Base-by-base conservation (phyloP, 2,888 invertebrate genomes). In the Uloborus plumipes region DNA sequence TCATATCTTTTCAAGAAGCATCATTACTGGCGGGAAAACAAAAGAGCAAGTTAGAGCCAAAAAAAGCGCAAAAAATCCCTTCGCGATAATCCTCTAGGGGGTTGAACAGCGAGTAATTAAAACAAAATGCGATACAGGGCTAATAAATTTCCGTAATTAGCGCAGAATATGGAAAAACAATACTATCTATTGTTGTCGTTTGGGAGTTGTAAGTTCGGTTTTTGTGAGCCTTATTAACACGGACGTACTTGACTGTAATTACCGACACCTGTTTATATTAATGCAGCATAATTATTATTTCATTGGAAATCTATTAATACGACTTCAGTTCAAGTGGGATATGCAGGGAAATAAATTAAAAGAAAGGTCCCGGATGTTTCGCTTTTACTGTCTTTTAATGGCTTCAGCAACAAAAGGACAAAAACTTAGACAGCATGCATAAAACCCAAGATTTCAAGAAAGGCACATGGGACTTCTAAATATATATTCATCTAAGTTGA, bases 261-360 rank as follows among this genome's bases (percentile, higher is more conserved):
- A 84, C 78, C 74, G 61, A 75, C 84, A 84, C 84, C 84, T 84
- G 84, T 84, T 84, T 84, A 84, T 70, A 79, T 84, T 78, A 79
- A 79, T 84, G 79, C 75, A 53, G 58, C 70, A 73, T 84, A 84
- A 84, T 84, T 84, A 84, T 84, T 79, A 84, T 84, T 74, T 75
- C 84, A 84, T 84, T 79, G 84, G 84, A 78, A 84, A 84, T 84
- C 84, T 79, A 84, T 84, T 84, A 81, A 81, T 74, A 81, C 74
- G 58, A 65, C 74, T 80, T 65, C 70, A 70, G 74, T 55, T 70
- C 70, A 58, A 74, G 58, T 59, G 70, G 73, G 79, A 73, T 51
- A 51, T 22, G 51, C 62, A 66, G 18, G 55, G 66, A 72, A 78
- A 78, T 72, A 65, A 78, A 72, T 78, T 71, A 59, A 53, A 71